Evolutionary conservation across 2,797 vertebrate species (phyloP).

Genomic region (Ctenopoma kingsleyae): DNA sequence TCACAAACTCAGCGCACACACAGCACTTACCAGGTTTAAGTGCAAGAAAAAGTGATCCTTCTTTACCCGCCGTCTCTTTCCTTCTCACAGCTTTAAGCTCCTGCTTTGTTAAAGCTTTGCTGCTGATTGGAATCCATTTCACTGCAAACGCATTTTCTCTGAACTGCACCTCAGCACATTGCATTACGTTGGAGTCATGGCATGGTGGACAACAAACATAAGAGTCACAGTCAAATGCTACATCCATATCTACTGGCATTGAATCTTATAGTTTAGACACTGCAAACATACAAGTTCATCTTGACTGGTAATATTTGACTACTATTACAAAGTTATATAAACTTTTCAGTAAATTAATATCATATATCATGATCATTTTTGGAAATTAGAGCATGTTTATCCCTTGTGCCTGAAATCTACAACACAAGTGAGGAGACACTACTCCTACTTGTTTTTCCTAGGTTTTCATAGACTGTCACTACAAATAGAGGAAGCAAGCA

Average conservation of each 20-base stretch:
- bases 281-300: background rate
- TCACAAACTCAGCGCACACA: background rate
- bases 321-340: no score
- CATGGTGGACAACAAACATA: background rate
- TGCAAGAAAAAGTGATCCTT: constrained; percentile 25
- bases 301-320: background rate
- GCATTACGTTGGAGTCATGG: constrained; percentile 7
- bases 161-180: constrained; percentile 32
- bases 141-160: constrained; percentile 49
- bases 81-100: constrained; percentile 31
- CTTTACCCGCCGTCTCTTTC: constrained; percentile 41
- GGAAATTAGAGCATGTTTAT: no score
- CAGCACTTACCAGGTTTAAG: constrained; percentile 3
- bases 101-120: constrained; percentile 43
- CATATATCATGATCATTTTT: no score
- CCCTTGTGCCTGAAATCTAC: no score
- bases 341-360: no score
- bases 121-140: constrained; percentile 41
- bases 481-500: no score
- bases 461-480: no score
- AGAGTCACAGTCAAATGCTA: background rate
- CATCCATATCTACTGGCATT: background rate
- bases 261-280: constrained; percentile 1
- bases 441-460: no score
- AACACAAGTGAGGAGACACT: no score